These are phyloP conservation scores for Rhimphoctona megacephalus DNA, from an alignment of 2,888 invertebrate genomes.

Conservation along the genomic window DNA sequence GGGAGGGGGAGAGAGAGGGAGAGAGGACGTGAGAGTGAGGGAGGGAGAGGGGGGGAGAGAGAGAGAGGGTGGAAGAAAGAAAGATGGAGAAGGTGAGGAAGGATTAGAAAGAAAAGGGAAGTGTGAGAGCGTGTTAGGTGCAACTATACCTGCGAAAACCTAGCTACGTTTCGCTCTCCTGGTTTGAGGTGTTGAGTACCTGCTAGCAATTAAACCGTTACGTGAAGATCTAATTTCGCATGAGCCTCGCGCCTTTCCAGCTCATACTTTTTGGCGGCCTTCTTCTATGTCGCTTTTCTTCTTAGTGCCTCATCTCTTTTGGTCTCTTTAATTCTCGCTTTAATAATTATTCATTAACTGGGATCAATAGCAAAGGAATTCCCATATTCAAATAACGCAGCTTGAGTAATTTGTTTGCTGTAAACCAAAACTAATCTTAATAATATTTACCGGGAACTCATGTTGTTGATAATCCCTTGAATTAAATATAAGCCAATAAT, in stretches of 20 bases:
- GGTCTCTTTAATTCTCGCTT: conserved; percentile 27
- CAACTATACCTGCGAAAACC: conserved; percentile 64
- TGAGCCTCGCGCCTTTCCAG: conserved; percentile 47
- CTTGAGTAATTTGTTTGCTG: neutral
- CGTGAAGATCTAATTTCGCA: conserved; percentile 74
- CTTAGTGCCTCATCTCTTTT: conserved; percentile 22
- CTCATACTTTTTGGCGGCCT: conserved; percentile 28
- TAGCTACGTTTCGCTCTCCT: conserved; percentile 64
- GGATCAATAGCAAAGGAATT: neutral
- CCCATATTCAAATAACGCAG: neutral
- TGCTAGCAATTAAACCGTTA: conserved; percentile 75
- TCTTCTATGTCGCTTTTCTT: conserved; percentile 20
- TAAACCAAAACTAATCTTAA: neutral
- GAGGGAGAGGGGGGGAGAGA: neutral
- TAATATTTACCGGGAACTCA: neutral
- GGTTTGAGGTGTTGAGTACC: conserved; percentile 67
- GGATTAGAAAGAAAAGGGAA: neutral
- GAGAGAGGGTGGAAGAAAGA: neutral
- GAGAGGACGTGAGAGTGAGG: no score
- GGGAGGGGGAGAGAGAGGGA: neutral
- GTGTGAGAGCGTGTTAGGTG: conserved; percentile 44
- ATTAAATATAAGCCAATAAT: neutral
- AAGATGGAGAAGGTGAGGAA: conserved; percentile 7
- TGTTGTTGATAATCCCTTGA: neutral
- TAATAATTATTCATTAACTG: conserved; percentile 15